These are phyloP conservation scores for Mythimna vitellina DNA, from an alignment of 2,888 invertebrate genomes.

Conservation along the genomic window DNA sequence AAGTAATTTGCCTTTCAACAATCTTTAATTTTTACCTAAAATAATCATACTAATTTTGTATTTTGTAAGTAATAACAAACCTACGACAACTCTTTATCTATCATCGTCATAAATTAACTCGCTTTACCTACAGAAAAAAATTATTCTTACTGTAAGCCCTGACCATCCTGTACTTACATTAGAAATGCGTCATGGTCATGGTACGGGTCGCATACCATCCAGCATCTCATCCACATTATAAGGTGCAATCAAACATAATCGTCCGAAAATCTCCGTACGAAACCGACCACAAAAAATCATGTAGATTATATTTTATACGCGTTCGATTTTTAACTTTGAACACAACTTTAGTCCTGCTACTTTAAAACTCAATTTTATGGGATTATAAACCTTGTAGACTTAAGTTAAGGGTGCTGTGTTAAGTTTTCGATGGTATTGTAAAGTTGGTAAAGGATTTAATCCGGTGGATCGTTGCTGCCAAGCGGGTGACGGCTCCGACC, in stretches of 20 bases:
- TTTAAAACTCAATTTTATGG: constrained; percentile 12
- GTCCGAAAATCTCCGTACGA: constrained; percentile 77
- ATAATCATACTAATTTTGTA: too few relatives aligned
- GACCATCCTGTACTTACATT: constrained; percentile 23
- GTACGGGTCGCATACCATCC: constrained; percentile 59
- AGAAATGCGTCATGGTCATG: constrained; percentile 57
- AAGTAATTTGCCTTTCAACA: too few relatives aligned
- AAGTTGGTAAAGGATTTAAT: constrained; percentile 73
- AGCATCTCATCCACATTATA: constrained; percentile 54
- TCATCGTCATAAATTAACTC: constrained; percentile 8
- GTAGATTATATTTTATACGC: constrained; percentile 78
- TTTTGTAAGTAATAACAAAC: not conserved
- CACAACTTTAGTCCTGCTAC: constrained; percentile 39
- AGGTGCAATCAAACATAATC: constrained; percentile 82
- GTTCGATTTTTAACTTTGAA: constrained; percentile 74
- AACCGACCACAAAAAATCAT: constrained; percentile 83
- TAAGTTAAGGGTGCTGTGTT: constrained; percentile 41
- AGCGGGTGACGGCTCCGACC: constrained; percentile 81
- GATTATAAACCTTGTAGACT: constrained; percentile 54
- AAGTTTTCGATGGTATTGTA: constrained; percentile 44
- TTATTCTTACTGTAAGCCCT: not conserved
- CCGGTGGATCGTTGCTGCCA: constrained; percentile 76
- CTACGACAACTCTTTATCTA: not conserved
- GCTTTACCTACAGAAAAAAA: not conserved
- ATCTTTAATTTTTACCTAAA: too few relatives aligned